Conservation (phyloP, 53 echinoderm and acorn worm species). For the Mesocentrotus franciscanus region DNA sequence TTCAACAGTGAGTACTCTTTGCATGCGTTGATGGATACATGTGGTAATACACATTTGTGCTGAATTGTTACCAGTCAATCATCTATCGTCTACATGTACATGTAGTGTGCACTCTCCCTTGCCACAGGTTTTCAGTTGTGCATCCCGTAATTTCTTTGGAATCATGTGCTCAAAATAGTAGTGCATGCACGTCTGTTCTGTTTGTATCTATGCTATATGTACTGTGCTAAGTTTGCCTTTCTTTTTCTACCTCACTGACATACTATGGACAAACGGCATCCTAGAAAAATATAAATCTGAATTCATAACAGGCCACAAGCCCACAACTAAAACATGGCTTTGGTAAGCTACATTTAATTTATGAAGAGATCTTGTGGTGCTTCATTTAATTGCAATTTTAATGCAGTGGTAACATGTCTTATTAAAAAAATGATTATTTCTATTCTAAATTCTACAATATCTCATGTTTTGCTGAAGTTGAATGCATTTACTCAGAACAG, state of each 20-base stretch:
- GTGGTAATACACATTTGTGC: background rate
- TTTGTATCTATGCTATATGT: background rate
- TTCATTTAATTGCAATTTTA: too few species aligned
- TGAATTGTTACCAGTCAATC: background rate
- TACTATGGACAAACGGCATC: background rate
- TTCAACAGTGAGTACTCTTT: slow-evolving; percentile 52
- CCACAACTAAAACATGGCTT: too few species aligned
- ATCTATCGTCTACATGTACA: background rate
- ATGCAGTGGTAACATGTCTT: too few species aligned
- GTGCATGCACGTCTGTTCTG: background rate
- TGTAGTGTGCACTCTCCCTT: background rate
- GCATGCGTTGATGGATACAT: background rate
- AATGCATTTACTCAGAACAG: background rate
- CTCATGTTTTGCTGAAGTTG: background rate
- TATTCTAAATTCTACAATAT: background rate
- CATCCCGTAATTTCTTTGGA: background rate
- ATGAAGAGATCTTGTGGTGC: too few species aligned
- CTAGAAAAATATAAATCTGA: background rate
- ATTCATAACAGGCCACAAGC: too few species aligned
- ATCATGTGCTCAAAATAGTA: background rate
- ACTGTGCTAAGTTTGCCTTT: background rate
- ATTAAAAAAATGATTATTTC: background rate
- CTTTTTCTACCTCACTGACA: background rate
- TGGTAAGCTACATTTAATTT: too few species aligned
- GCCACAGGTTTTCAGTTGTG: background rate